A percentile compares a stretch with the other conserved stretches of the same genome.
These are phyloP conservation scores for Nautilus pompilius DNA, from an alignment of 1,140 invertebrate genomes.

Conservation along the genomic window DNA sequence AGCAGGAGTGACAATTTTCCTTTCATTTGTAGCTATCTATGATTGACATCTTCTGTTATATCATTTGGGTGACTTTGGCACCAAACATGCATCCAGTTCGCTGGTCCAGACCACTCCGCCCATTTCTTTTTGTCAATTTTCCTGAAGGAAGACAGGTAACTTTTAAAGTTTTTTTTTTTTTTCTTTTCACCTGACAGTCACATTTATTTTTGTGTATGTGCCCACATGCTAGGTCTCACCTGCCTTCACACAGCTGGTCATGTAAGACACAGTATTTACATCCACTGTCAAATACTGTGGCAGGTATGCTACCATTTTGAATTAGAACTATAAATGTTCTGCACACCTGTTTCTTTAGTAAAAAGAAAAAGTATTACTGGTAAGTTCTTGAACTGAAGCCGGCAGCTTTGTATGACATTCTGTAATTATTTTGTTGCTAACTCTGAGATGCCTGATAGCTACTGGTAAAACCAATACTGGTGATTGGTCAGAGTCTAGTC, in stretches of 20 bases:
- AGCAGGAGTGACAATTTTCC: conserved; percentile 4
- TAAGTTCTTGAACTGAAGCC: too few species aligned
- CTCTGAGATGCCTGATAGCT: too few species aligned
- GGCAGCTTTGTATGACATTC: too few species aligned
- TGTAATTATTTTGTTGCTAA: too few species aligned
- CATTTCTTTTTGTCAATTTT: conserved; percentile 60
- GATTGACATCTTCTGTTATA: conserved; percentile 56
- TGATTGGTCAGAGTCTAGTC: too few species aligned
- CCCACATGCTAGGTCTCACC: background rate
- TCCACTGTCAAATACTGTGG: background rate
- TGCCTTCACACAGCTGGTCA: background rate
- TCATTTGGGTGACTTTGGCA: conserved; percentile 42
- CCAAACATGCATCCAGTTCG: conserved; percentile 40
- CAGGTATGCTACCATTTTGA: background rate
- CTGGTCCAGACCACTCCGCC: conserved; percentile 57
- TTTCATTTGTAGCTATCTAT: conserved; percentile 49
- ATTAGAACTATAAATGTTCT: background rate
- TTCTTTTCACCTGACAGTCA: background rate
- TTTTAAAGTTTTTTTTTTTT: background rate
- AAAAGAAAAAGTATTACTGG: too few species aligned
- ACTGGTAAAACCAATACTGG: too few species aligned
- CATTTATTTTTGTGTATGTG: background rate
- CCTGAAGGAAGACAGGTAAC: conserved; percentile 58
- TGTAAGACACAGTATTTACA: background rate
- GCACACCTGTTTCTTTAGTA: background rate